A percentile compares a stretch with the other conserved stretches of the same genome.
Evolutionary conservation across 2,888 invertebrate species (phyloP).

Genomic region (Elmis aenea): DNA sequence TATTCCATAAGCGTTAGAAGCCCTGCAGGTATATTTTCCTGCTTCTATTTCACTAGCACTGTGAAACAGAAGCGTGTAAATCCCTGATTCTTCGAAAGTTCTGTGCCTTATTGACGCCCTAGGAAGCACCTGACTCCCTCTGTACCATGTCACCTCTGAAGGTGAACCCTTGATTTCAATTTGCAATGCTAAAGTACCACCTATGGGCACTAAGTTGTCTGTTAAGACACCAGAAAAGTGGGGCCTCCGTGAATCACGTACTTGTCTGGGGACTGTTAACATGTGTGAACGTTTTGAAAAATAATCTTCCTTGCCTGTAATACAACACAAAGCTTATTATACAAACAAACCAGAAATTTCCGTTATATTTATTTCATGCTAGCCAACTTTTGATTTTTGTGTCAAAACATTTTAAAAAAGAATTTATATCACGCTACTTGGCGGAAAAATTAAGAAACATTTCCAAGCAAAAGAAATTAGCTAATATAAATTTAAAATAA

Average conservation of each 20-base stretch:
- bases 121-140: conserved; percentile 54
- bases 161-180: conserved; percentile 70
- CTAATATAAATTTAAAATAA: too few relatives aligned
- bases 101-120: conserved; percentile 59
- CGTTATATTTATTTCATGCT: too few relatives aligned
- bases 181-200: conserved; percentile 77
- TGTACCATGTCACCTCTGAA: conserved; percentile 73
- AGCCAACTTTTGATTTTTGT: too few relatives aligned
- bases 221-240: conserved; percentile 64
- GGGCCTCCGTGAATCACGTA: conserved; percentile 56
- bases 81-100: conserved; percentile 62
- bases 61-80: conserved; percentile 69
- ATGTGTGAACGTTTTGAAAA: too few relatives aligned
- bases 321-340: background rate
- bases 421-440: too few relatives aligned
- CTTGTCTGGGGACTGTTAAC: conserved; percentile 9
- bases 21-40: conserved; percentile 72
- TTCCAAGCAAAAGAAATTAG: too few relatives aligned
- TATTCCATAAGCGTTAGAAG: conserved; percentile 67
- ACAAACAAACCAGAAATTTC: conserved; percentile 12
- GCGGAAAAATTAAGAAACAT: too few relatives aligned
- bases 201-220: conserved; percentile 67
- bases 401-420: too few relatives aligned
- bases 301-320: conserved; percentile 42
- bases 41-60: conserved; percentile 69